A percentile compares a stretch with the other conserved stretches of the same genome.
Conservation (phyloP, 2,888 invertebrate genomes). For the Chamaedrilus cognettii region DNA sequence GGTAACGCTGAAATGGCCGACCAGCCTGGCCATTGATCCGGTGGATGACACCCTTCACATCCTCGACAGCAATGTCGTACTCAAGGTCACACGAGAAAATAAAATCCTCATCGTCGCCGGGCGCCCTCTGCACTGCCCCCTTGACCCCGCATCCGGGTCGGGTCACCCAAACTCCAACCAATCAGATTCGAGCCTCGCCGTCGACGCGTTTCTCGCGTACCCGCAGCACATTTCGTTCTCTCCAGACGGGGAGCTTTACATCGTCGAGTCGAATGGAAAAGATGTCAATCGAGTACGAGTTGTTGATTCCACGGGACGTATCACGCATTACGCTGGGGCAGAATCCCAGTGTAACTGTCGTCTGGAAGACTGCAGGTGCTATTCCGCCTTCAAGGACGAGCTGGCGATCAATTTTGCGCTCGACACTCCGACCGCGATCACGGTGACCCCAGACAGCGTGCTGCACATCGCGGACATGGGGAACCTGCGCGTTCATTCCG, state of each 20-base stretch:
- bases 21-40: slow-evolving; percentile 89
- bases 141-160: not conserved
- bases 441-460: slow-evolving; percentile 94
- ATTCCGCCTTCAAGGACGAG: slow-evolving; percentile 68
- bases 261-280: slow-evolving; percentile 89
- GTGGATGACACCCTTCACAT: slow-evolving; percentile 93
- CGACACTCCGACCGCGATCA: slow-evolving; percentile 81
- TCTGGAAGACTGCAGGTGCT: slow-evolving; percentile 74
- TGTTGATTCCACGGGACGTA: slow-evolving; percentile 74
- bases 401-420: slow-evolving; percentile 91
- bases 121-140: slow-evolving; percentile 84
- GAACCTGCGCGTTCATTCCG: slow-evolving; percentile 68
- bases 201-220: slow-evolving; percentile 85
- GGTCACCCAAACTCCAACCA: slow-evolving; percentile 45
- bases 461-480: slow-evolving; percentile 94
- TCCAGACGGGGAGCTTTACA: slow-evolving; percentile 87
- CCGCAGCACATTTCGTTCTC: slow-evolving; percentile 89
- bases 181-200: slow-evolving; percentile 65
- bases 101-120: slow-evolving; percentile 89
- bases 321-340: slow-evolving; percentile 90
- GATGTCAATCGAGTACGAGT: slow-evolving; percentile 74
- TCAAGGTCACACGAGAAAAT: slow-evolving; percentile 88
- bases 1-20: slow-evolving; percentile 97
- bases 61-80: slow-evolving; percentile 83
- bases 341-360: slow-evolving; percentile 65